A percentile compares a stretch with the other conserved stretches of the same genome.
Evolutionary conservation across 1,140 invertebrate species (phyloP).

Genomic region (Drosophila bocki): DNA sequence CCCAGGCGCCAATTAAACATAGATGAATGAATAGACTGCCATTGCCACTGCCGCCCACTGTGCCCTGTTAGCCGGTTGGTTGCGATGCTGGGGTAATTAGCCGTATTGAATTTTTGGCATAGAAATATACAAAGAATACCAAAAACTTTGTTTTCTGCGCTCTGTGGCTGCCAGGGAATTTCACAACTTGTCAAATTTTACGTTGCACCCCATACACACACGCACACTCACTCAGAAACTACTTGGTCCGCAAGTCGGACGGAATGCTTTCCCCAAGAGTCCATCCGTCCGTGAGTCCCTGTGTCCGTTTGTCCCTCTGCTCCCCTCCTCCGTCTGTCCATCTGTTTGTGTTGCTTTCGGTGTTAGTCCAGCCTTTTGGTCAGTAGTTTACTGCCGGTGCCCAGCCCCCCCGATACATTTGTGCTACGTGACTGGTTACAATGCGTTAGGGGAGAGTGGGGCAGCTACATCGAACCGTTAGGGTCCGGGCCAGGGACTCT

Average conservation of each 20-base stretch:
- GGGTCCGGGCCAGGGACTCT: conserved; percentile 31
- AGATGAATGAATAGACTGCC: conserved; percentile 10
- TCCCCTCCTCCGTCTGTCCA: conserved; percentile 4
- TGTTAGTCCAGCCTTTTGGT: conserved; percentile 54
- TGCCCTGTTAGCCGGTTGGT: conserved; percentile 29
- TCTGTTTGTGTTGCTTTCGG: conserved; percentile 24
- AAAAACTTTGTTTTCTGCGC: conserved; percentile 73
- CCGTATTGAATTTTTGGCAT: conserved; percentile 82
- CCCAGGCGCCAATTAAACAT: conserved; percentile 25
- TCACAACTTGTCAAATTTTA: conserved; percentile 81
- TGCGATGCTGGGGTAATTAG: conserved; percentile 75
- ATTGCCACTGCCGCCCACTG: conserved; percentile 39
- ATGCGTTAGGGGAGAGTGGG: conserved; percentile 21
- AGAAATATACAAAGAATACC: conserved; percentile 76
- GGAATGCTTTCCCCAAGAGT: conserved; percentile 42
- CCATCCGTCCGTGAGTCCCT: conserved; percentile 15
- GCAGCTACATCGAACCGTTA: conserved; percentile 7
- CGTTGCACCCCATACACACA: conserved; percentile 43
- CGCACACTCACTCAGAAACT: conserved; percentile 4
- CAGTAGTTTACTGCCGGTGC: conserved; percentile 71
- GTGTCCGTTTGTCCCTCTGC: conserved; percentile 31
- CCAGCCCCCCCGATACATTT: conserved; percentile 79
- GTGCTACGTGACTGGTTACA: conserved; percentile 79
- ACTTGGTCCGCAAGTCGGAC: conserved; percentile 23
- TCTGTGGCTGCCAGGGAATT: conserved; percentile 72